These are phyloP conservation scores for Ranitomeya variabilis DNA, from an alignment of 2,113 vertebrate genomes.

Conservation along the genomic window DNA sequence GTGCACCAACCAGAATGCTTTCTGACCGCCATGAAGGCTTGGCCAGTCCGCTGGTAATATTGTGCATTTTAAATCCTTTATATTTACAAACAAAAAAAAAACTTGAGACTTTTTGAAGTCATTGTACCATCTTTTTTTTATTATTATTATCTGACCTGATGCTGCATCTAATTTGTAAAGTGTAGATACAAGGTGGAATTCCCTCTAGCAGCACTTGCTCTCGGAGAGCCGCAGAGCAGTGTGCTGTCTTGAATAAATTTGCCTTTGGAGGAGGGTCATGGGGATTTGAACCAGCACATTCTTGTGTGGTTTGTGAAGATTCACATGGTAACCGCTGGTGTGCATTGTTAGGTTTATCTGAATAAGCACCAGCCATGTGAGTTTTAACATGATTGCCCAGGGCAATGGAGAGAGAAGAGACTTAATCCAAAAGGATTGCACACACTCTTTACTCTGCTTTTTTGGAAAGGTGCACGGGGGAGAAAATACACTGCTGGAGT, in stretches of 20 bases:
- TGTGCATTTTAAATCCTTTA: neutral
- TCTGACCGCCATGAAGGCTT: neutral
- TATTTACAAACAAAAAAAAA: neutral
- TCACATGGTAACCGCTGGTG: slow-evolving; percentile 96
- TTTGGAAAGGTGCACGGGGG: slow-evolving; percentile 57
- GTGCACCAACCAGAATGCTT: no score
- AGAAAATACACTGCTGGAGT: slow-evolving; percentile 66
- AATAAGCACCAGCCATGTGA: slow-evolving; percentile 93
- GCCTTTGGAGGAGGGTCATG: slow-evolving; percentile 79
- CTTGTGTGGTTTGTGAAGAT: slow-evolving; percentile 94
- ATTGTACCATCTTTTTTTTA: slow-evolving; percentile 16
- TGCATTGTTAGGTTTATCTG: slow-evolving; percentile 94
- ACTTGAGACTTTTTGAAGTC: slow-evolving; percentile 57
- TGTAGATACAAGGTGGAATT: slow-evolving; percentile 78
- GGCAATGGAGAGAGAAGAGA: slow-evolving; percentile 80
- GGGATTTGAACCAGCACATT: slow-evolving; percentile 97
- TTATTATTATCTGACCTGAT: slow-evolving; percentile 60
- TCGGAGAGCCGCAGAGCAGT: slow-evolving; percentile 81
- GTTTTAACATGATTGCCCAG: slow-evolving; percentile 91
- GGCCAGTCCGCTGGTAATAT: neutral
- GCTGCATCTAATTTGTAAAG: slow-evolving; percentile 79
- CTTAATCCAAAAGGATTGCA: slow-evolving; percentile 79
- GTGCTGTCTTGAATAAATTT: slow-evolving; percentile 93
- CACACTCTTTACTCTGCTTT: slow-evolving; percentile 69
- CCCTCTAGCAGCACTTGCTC: slow-evolving; percentile 76